These are phyloP conservation scores for Lagorchestes hirsutus DNA, from an alignment of 2,797 vertebrate species.

Conservation along the genomic window DNA sequence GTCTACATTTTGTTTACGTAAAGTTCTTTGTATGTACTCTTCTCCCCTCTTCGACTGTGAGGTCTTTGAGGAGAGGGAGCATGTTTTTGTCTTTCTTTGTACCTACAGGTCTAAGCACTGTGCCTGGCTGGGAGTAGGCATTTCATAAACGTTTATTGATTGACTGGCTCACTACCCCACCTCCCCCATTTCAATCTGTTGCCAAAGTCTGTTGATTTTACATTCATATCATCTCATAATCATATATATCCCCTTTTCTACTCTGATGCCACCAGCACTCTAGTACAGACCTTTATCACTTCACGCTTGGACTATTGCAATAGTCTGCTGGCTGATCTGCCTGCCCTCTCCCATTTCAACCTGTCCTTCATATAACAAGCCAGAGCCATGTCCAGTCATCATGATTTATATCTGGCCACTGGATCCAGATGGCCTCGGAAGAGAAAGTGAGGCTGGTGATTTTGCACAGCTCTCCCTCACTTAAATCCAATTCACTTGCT, in stretches of 20 bases:
- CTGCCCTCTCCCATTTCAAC: background rate
- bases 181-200: background rate
- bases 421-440: no score
- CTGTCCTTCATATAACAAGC: no score
- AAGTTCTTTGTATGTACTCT: background rate
- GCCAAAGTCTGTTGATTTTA: no score
- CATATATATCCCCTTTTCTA: background rate
- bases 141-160: background rate
- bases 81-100: no score
- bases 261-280: background rate
- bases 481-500: no score
- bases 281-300: no score
- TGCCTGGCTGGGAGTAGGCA: background rate
- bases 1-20: background rate
- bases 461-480: no score
- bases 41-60: background rate
- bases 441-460: no score
- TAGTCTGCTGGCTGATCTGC: background rate
- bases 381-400: no score
- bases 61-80: background rate
- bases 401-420: no score
- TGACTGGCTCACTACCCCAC: no score
- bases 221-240: background rate
- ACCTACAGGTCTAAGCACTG: no score
- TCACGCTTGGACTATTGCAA: background rate